Evolutionary conservation across 2,888 invertebrate genomes (phyloP), one percentile per base, ranked within the genome.

Genomic region (Calameuta pallipes): DNA sequence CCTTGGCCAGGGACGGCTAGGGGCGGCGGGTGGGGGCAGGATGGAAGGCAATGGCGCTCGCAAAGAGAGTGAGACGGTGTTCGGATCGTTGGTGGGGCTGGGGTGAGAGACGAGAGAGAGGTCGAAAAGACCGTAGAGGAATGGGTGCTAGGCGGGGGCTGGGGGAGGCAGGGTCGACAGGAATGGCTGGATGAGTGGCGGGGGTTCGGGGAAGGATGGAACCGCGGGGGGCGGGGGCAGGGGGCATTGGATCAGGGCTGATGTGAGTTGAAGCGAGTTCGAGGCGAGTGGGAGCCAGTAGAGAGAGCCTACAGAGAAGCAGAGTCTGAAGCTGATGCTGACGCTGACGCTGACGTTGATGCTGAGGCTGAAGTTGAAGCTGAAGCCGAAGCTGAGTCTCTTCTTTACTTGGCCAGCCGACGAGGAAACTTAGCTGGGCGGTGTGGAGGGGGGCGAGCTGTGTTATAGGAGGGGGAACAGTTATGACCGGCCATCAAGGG

Each of bases 401-500:
- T 87, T 87, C 87, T 89, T 87, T 85, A 87, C 87, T 89, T 86
- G 87, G 87, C 85, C 86, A 87, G 86, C 80, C 84, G 84, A 83
- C 76, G 86, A 88, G 85, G 86, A 88, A 88, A 86, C 83, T 85
- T 83, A 87, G 86, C 86, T 84, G 85, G 84, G 85, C 78, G 36
- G 76, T 41, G 76, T 74, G 41, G 76, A 77, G 37, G 70, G 77
- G 73, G 75, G 77, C 76, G 76, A 78, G 79, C 73, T 80, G 74
- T 35, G 78, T 69, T 35, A 77, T 73, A 74, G 74, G 82, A 76
- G 82, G 84, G 86, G 85, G 83, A 77, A 80, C 84, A 87, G 84
- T 89, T 87, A 88, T 89, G 90, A 90, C 89, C 89, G 88, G 87
- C 88, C 86, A 87, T 88, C 87, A 82, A 86, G 85, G 85, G 89